These are phyloP conservation scores for Apamea anceps DNA, from an alignment of 2,888 invertebrate genomes.

Conservation along the genomic window DNA sequence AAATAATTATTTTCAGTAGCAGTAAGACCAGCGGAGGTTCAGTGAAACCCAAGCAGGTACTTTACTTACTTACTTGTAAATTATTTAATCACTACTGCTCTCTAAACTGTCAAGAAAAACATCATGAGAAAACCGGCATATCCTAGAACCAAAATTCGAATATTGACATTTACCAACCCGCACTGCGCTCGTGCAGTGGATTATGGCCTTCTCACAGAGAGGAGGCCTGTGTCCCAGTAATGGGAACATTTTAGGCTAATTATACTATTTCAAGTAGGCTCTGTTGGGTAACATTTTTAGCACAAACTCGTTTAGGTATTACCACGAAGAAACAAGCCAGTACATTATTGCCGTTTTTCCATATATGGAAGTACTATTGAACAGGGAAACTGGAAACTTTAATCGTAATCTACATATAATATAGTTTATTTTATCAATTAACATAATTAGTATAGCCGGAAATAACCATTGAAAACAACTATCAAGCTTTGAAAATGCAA, in stretches of 20 bases:
- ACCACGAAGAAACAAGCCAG: neutral
- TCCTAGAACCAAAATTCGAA: no score
- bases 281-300: neutral
- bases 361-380: neutral
- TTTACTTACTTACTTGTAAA: no score
- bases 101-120: no score
- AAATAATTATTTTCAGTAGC: no score
- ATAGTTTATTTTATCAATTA: neutral
- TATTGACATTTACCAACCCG: no score
- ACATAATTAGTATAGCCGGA: neutral
- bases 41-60: no score
- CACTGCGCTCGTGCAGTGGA: no score
- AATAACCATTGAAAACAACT: neutral
- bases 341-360: neutral
- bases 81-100: no score
- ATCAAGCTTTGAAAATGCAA: neutral
- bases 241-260: no score
- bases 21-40: no score
- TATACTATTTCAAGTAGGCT: neutral
- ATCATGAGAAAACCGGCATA: no score
- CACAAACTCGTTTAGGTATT: neutral
- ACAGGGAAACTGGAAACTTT: neutral
- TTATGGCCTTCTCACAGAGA: neutral
- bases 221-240: neutral
- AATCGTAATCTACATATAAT: neutral